Conservation (phyloP, 2,888 invertebrate genomes). For the Agrochola macilenta region DNA sequence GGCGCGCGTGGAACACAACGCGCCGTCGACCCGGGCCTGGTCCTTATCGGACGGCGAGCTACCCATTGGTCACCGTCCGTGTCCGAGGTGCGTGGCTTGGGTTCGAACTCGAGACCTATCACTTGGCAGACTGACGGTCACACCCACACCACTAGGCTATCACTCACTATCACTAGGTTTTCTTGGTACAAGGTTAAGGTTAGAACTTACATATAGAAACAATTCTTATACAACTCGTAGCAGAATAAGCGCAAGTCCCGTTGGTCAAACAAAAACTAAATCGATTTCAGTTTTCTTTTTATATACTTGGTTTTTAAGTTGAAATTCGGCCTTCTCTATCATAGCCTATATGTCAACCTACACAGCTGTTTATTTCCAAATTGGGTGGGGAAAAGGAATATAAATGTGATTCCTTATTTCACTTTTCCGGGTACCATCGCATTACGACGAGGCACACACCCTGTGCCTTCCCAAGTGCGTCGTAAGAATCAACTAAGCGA, state of each 20-base stretch:
- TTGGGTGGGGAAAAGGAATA: not conserved
- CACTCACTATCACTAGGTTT: not conserved
- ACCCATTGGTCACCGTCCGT: too few species aligned
- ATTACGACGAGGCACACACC: conserved; percentile 8
- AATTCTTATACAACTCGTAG: not conserved
- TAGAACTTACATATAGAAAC: not conserved
- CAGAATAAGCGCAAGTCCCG: not conserved
- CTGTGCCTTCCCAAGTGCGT: conserved; percentile 45
- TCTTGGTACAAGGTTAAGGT: not conserved
- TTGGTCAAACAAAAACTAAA: not conserved
- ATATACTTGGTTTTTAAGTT: not conserved
- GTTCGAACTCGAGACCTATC: too few species aligned
- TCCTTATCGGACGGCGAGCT: too few species aligned
- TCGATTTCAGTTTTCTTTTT: too few species aligned
- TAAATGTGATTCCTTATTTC: conserved; percentile 26
- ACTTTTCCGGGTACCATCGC: not conserved
- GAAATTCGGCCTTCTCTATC: not conserved
- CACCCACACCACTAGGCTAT: too few species aligned
- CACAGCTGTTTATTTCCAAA: conserved; percentile 2
- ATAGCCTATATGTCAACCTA: not conserved
- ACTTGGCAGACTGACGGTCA: too few species aligned
- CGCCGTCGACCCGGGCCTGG: too few species aligned
- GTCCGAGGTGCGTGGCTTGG: too few species aligned
- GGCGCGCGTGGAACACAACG: too few species aligned
- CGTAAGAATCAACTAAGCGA: conserved; percentile 47